Base-by-base conservation (phyloP, 2,113 vertebrate species). In the Sigmodon hispidus region DNA sequence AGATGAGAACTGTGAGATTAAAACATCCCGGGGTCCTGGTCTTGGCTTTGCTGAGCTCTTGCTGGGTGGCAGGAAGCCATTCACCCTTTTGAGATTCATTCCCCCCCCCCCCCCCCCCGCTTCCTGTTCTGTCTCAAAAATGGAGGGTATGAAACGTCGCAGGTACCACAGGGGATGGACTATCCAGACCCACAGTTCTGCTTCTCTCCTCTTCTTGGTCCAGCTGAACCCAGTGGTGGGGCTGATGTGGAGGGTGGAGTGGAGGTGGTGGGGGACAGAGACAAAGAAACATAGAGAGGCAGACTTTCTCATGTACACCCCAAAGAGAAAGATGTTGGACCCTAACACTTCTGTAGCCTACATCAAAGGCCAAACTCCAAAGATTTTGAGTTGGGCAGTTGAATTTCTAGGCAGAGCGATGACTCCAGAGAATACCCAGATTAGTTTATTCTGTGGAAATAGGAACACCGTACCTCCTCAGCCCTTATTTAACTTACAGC, bases 61-160 rank as follows among this genome's bases (percentile, higher is more conserved):
- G 65, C 90, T 96, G 97, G 96, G 96, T 96, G 96, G 97, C 92
- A 96, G 88, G 73, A 72, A 94, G 76, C 85, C 81, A 91, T 95
- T 94, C 88, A 69, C 57, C 26, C 59, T 65, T 87, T 81, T 65
- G 69, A 88, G 90, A 36, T 76, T 91, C 87, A 72, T 87, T 95
- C 83, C 93, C 63, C 86, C 75, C 89, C 95, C 36, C n/a, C n/a
- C n/a, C n/a, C n/a, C n/a, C n/a, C n/a, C n/a, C n/a, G n/a, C n/a
- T 67, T 52, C 22, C 45, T 5, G 31, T n/a, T 70, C 90, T 50
- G 72, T 63, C 48, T 40, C 73, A 55, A 43, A 3, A 24, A 31
- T 0, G 6, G 67, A 91, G 70, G 10, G 36, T 34, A 7, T 65
- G 12, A 48, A 61, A 61, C 83, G 52, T 75, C 91, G 36, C 80